phyloP scores from a whole-genome alignment of 2,113 vertebrate genomes.

The Cynopterus brachyotis region DNA sequence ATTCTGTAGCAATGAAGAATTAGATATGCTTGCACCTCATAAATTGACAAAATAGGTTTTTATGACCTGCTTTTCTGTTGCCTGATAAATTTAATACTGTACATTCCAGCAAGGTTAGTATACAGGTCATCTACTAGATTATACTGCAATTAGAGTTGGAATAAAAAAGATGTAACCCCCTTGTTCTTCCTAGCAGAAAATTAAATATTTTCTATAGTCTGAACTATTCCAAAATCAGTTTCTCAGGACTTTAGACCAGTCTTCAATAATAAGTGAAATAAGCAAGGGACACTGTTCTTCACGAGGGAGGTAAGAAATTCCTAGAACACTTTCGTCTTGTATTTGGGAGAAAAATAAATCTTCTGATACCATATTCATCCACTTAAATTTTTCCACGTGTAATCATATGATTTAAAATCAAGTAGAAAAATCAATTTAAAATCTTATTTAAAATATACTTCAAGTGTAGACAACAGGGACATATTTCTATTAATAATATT shows the following conservation, averaged over 20 bases:
- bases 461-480: neutral
- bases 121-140: neutral
- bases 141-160: neutral
- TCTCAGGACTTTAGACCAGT: neutral
- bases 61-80: conserved; percentile 23
- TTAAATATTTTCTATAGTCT: conserved; percentile 5
- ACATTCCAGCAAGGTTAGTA: conserved; percentile 9
- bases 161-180: neutral
- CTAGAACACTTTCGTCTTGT: neutral
- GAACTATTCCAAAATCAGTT: neutral
- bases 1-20: neutral
- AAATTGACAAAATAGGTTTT: conserved; percentile 9
- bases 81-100: neutral
- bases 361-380: neutral
- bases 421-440: conserved; percentile 18
- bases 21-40: neutral
- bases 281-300: neutral
- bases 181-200: conserved; percentile 25
- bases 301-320: neutral
- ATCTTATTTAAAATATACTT: neutral
- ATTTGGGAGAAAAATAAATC: conserved; percentile 16
- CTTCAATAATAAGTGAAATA: neutral
- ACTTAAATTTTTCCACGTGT: neutral
- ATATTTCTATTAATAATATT: neutral
- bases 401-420: neutral